Evolutionary conservation across 2,888 invertebrate genomes (phyloP), one percentile per base, ranked within the genome.

Genomic region (Archips xylosteana): DNA sequence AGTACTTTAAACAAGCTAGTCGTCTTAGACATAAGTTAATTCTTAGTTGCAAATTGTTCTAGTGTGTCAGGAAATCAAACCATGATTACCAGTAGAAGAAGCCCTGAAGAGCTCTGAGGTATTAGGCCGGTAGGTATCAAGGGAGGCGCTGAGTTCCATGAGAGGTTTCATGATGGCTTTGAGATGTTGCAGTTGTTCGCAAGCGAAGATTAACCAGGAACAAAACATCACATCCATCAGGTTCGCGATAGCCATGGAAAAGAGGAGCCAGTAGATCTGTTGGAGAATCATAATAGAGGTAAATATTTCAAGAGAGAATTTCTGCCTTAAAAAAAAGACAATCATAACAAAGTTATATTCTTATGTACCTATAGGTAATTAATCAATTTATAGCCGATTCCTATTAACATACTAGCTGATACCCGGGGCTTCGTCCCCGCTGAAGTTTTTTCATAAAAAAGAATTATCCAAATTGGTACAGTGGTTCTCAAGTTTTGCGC

Each of bases 151-250:
- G 3, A 98, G 94, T 83, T 98, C 97, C 97, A 98, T 98, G 68
- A 98, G 89, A 0, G 97, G 97, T 78, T 97, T 97, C 97, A 98
- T 96, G 76, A 98, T 98, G 63, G 97, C 96, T 85, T 98, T 98
- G 54, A 98, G 91, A 87, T 98, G 98, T 84, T 97, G 97, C 73
- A 98, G 91, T 85, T 98, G 98, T 81, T 98, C 98, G 81, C 98
- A 98, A 0, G 98, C 97, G 82, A 97, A 97, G 75, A 98, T 96
- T 78, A 98, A 83, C 97, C 97, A 97, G 1, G 97, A 97, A 84
- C 97, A 97, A 91, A 98, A 98, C 80, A 98, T 92, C 0, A 97
- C 96, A 83, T 98, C 98, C 82, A 95, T 86, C n/a, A 96, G 86
- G 79, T 96, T 96, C 0, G 95, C 90, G 42, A 96, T 95, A 0